A percentile compares a stretch with the other conserved stretches of the same genome.
phyloP scores from a whole-genome alignment of 2,113 vertebrate species.

The Falcunculus frontatus region DNA sequence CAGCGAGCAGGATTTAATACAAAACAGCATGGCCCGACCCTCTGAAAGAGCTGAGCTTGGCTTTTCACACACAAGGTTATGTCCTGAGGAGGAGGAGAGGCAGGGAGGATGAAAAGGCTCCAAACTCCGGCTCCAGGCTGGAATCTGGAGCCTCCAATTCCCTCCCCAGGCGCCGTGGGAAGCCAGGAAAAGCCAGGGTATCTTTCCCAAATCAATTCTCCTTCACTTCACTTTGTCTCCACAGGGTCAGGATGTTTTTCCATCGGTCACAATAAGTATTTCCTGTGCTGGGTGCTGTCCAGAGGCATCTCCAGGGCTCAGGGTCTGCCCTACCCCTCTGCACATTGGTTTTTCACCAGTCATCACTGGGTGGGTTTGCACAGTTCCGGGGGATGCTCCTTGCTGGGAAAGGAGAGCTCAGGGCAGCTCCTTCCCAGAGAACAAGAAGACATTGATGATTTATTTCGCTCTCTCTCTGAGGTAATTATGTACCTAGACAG shows the following conservation, averaged over 20 bases:
- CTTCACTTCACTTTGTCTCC: neutral
- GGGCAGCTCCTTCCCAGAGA: neutral
- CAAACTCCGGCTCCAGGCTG: neutral
- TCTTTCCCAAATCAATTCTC: neutral
- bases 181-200: neutral
- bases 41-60: neutral
- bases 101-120: neutral
- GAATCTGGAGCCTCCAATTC: neutral
- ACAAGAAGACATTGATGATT: constrained; percentile 10
- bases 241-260: accelerated
- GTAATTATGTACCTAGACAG: constrained; percentile 58
- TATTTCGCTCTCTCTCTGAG: constrained; percentile 9
- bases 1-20: accelerated
- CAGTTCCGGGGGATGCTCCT: neutral
- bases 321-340: neutral
- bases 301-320: neutral
- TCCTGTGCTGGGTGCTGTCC: neutral
- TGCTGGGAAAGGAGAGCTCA: neutral
- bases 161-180: neutral
- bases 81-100: neutral
- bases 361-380: accelerated
- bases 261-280: neutral
- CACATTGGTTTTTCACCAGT: neutral
- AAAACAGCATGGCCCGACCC: accelerated
- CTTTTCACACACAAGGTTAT: neutral